phyloP scores from a whole-genome alignment of 2,113 vertebrate species.

The Neotoma lepida region DNA sequence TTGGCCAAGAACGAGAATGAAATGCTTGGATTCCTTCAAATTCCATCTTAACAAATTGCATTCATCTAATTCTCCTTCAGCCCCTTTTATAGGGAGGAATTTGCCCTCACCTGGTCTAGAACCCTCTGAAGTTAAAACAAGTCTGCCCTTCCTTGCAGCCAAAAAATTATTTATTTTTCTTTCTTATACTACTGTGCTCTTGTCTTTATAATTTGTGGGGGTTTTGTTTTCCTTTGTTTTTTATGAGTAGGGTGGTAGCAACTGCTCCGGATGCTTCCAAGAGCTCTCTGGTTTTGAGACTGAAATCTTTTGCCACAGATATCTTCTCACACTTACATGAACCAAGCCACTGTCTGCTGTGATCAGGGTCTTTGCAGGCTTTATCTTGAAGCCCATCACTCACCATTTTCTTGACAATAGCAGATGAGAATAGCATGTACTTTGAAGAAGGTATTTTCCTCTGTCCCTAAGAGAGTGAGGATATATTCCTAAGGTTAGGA shows the following conservation, averaged over 20 bases:
- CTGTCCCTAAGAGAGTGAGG: not conserved
- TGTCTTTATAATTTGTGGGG: not conserved
- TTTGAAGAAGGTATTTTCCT: not conserved
- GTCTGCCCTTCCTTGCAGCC: not conserved
- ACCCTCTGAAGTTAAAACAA: not conserved
- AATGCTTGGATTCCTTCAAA: not conserved
- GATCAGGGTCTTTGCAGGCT: not conserved
- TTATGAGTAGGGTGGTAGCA: not conserved
- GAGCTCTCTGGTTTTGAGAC: not conserved
- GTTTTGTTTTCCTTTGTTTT: not conserved
- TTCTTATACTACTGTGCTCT: not conserved
- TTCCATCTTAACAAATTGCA: not conserved
- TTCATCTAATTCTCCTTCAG: not conserved
- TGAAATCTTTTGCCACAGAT: not conserved
- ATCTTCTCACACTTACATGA: not conserved
- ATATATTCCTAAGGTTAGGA: not conserved
- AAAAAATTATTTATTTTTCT: not conserved
- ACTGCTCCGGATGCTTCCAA: not conserved
- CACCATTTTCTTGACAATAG: not conserved
- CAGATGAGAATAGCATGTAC: not conserved
- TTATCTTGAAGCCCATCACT: not conserved
- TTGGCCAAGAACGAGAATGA: not conserved
- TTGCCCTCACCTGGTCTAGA: not conserved
- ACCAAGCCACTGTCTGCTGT: not conserved
- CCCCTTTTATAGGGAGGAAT: not conserved